These are phyloP conservation scores for Uropsilus gracilis DNA, from an alignment of 2,113 vertebrate genomes.

Conservation along the genomic window DNA sequence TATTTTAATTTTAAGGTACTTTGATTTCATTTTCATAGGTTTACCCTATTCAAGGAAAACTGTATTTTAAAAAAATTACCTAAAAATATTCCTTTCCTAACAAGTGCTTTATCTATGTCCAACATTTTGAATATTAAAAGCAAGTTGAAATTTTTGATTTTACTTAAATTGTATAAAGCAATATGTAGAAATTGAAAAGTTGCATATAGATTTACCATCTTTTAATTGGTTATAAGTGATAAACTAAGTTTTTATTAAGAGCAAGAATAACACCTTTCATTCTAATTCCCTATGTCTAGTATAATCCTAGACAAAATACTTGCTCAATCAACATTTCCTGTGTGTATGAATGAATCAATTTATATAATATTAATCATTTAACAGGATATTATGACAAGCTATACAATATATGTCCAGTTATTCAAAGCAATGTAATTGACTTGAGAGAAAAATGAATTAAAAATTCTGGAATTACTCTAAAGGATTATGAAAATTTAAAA, in stretches of 20 bases:
- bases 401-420: neutral
- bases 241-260: neutral
- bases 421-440: neutral
- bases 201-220: neutral
- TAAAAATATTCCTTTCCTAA: neutral
- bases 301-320: neutral
- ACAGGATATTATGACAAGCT: neutral
- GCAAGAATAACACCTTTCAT: neutral
- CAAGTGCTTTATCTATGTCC: neutral
- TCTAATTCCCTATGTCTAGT: neutral
- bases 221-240: neutral
- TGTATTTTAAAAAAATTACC: neutral
- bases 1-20: neutral
- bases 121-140: neutral
- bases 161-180: neutral
- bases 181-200: neutral
- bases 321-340: neutral
- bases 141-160: neutral
- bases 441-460: neutral
- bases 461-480: neutral
- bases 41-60: neutral
- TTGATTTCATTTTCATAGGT: constrained; percentile 28
- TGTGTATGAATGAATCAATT: neutral
- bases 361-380: neutral
- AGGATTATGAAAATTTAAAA: neutral